These are phyloP conservation scores for Drosophila nebulosa DNA, from an alignment of 1,140 invertebrate genomes.

Conservation along the genomic window DNA sequence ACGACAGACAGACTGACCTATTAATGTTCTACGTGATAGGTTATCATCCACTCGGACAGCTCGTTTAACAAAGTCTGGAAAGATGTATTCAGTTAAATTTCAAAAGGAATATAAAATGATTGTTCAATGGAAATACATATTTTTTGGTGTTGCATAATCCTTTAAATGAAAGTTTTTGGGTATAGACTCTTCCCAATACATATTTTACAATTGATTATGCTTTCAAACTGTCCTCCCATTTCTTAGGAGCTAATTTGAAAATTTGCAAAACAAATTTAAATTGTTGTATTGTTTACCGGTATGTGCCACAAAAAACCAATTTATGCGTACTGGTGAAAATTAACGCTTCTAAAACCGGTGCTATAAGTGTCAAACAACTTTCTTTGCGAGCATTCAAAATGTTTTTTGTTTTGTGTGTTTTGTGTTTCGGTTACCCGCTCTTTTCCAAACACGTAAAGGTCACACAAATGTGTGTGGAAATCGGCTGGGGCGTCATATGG, in stretches of 20 bases:
- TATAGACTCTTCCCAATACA: too few relatives aligned
- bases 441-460: constrained; percentile 25
- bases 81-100: too few relatives aligned
- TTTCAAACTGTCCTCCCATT: neutral
- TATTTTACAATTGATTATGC: too few relatives aligned
- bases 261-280: neutral
- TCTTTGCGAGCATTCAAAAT: constrained; percentile 8
- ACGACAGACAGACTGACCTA: too few relatives aligned
- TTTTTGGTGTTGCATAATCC: too few relatives aligned
- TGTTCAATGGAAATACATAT: too few relatives aligned
- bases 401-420: neutral
- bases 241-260: too few relatives aligned
- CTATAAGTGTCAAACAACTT: constrained; percentile 30
- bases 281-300: neutral
- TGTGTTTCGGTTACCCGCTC: neutral
- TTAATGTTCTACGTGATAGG: too few relatives aligned
- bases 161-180: too few relatives aligned
- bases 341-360: constrained; percentile 21
- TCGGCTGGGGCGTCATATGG: neutral
- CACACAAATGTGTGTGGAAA: constrained; percentile 5
- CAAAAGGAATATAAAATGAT: too few relatives aligned
- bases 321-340: constrained; percentile 9
- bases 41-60: too few relatives aligned
- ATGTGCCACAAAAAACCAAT: constrained; percentile 6
- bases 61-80: too few relatives aligned